Evolutionary conservation across 2,113 vertebrate species (phyloP).

Genomic region (Colinus virginianus): DNA sequence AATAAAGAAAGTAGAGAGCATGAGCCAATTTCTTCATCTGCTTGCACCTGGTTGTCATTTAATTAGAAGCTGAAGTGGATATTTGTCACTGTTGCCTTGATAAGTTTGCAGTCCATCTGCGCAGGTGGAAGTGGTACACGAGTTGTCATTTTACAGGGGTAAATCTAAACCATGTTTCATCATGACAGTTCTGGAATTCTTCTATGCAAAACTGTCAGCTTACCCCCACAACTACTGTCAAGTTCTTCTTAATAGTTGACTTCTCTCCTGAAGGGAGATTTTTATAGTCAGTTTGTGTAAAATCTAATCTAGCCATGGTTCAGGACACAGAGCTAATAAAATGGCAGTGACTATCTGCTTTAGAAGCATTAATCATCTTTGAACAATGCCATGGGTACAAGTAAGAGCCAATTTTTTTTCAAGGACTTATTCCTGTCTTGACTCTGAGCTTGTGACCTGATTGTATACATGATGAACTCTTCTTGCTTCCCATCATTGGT

Average conservation of each 20-base stretch:
- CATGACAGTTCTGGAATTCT: background rate
- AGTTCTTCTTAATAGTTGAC: background rate
- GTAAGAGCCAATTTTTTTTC: background rate
- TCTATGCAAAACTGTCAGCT: background rate
- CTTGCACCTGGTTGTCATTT: background rate
- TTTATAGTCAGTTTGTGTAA: background rate
- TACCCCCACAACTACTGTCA: background rate
- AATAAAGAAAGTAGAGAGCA: background rate
- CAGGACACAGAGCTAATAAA: background rate
- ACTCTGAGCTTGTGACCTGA: background rate
- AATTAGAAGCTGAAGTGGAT: background rate
- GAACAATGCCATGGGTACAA: background rate
- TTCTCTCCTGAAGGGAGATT: too few species aligned
- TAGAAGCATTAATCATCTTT: background rate
- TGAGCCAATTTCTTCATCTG: background rate
- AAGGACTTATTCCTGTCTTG: background rate
- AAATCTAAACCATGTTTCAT: background rate
- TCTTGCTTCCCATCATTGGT: background rate
- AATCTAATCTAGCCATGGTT: background rate
- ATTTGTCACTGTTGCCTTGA: background rate
- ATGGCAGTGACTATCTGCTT: background rate
- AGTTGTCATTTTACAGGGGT: fast-evolving
- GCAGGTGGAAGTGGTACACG: background rate
- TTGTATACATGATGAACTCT: background rate
- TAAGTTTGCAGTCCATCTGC: background rate